Evolutionary conservation across 1,140 invertebrate species (phyloP).

Genomic region (Calycopis cecrops): DNA sequence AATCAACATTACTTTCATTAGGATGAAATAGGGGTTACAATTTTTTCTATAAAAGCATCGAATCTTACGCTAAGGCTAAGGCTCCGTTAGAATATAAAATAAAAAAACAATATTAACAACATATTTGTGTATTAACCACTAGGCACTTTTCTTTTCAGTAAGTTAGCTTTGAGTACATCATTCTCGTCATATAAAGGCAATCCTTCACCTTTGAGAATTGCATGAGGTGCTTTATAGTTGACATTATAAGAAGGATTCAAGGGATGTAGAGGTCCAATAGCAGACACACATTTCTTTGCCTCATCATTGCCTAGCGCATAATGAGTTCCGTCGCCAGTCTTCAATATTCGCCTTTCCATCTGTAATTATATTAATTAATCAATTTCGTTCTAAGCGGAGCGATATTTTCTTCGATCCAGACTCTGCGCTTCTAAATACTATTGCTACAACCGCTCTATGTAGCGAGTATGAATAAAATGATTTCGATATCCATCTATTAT

Average conservation of each 20-base stretch:
- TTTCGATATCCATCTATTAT: no score
- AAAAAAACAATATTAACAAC: no score
- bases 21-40: no score
- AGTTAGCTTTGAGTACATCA: constrained; percentile 34
- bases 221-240: constrained; percentile 38
- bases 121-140: constrained; percentile 11
- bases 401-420: no score
- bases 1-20: no score
- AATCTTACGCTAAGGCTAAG: no score
- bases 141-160: constrained; percentile 21
- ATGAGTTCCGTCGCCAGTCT: constrained; percentile 55
- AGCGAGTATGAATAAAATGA: no score
- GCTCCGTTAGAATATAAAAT: no score
- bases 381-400: background rate
- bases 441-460: no score
- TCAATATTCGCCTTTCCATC: constrained; percentile 45
- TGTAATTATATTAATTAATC: constrained; percentile 22
- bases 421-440: no score
- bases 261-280: constrained; percentile 47
- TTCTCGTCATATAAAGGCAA: constrained; percentile 51
- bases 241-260: constrained; percentile 52
- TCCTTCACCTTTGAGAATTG: constrained; percentile 41
- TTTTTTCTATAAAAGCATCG: no score
- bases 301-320: constrained; percentile 48
- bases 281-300: constrained; percentile 35